Conservation (phyloP, 2,797 vertebrate genomes). For the Florisuga fusca region DNA sequence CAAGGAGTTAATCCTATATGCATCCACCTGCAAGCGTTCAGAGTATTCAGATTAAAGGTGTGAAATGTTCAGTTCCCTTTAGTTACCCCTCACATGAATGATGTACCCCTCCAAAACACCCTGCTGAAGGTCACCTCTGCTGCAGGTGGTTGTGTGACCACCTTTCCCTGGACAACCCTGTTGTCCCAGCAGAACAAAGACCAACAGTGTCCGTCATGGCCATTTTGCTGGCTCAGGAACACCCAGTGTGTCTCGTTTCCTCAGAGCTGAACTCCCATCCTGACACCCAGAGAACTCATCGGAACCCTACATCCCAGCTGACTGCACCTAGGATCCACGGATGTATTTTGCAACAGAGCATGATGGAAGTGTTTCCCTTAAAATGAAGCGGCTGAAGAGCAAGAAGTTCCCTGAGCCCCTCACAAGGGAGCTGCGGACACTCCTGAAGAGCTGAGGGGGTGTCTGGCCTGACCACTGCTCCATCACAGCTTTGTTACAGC, state of each 20-base stretch:
- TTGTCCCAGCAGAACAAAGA: background rate
- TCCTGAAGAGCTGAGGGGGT: conserved; percentile 26
- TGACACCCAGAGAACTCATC: background rate
- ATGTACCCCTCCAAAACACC: background rate
- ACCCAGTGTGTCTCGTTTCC: background rate
- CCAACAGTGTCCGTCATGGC: rapidly evolving
- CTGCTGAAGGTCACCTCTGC: background rate
- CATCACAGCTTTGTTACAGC: conserved; percentile 10
- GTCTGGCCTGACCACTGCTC: conserved; percentile 40
- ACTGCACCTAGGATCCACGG: background rate
- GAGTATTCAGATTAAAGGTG: background rate
- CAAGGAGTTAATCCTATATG: background rate
- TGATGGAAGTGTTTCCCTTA: conserved; percentile 31
- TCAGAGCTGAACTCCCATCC: background rate
- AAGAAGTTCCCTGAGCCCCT: background rate
- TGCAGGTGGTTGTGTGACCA: background rate
- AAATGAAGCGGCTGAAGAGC: conserved; percentile 21
- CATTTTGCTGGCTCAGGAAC: background rate
- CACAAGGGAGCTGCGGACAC: conserved; percentile 1
- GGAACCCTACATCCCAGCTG: background rate
- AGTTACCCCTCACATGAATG: background rate
- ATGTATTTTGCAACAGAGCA: background rate
- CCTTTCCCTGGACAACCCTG: background rate
- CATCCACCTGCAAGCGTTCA: background rate
- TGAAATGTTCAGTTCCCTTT: background rate